Evolutionary conservation across 2,113 vertebrate genomes (phyloP), one percentile per base, ranked within the genome.

Genomic region (Steatornis caripensis): DNA sequence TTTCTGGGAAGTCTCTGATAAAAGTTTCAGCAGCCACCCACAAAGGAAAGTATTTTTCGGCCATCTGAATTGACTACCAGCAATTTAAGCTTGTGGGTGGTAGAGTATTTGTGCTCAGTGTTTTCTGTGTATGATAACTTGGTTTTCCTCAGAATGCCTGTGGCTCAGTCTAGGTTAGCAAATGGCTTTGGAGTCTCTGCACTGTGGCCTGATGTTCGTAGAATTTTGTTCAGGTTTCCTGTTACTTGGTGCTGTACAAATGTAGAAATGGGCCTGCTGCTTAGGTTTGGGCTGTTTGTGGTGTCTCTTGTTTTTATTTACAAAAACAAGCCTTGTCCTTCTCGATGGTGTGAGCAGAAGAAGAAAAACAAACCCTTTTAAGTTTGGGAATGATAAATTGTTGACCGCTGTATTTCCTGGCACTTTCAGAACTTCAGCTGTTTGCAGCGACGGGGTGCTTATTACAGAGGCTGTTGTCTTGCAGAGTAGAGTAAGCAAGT

Each of bases 11-110:
- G 62, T 37, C 62, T 91, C 30, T 64, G 49, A 66, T 77, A 77
- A 80, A 87, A 75, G 55, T 8, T 81, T 90, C 41, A n/a, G 48
- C 69, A 90, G 61, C 77, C 45, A 71, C 53, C 77, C 69, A 89
- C 86, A 89, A 69, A 65, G 45, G 15, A 76, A 90, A 57, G 29
- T 37, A 57, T 5, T 69, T 62, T 80, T 81, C 88, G 48, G 41
- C 57, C 37, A 45, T 93, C 41, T 89, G 82, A 88, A 68, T 68
- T 74, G 78, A 12, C 41, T 89, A 85, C 55, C 46, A 77, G 64
- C 91, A 82, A 94, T 87, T 87, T 93, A 74, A 86, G 66, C 57
- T 78, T 34, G 86, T 95, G 76, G 68, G 72, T 91, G 87, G 85
- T 80, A 66, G n/a, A 58, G 27, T 72, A 45, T 79, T 91, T 93